Base-by-base conservation (phyloP, 2,113 vertebrate genomes). In the Podilymbus podiceps region DNA sequence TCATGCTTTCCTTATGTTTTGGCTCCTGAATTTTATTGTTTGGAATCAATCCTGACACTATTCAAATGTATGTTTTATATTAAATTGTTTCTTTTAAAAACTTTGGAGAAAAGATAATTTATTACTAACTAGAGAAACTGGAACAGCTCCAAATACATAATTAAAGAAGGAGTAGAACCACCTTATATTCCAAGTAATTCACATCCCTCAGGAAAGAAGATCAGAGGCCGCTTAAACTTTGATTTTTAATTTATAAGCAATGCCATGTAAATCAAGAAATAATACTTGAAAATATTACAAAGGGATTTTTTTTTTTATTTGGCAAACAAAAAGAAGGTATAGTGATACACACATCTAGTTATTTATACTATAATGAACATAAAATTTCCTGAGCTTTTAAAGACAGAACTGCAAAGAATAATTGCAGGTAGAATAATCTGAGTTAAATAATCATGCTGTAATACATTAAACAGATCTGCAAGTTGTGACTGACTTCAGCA, bases 231-330 rank as follows among this genome's bases (percentile, higher is more conserved):
- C 59, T 72, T 86, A 94, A 90, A 89, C 88, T 96, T 97, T 96
- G 95, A 96, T 96, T 96, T 95, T 92, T 97, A 90, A 96, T 97
- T 96, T 92, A 96, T 96, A 90, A 95, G 83, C 80, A 60, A 25
- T 72, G 53, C 40, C 24, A 10, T 78, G 33, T 93, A 89, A 93
- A 92, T 93, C 35, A 90, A 92, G 80, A 90, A 96, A 92, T 89
- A 93, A 84, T 75, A 68, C n/a, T 86, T 90, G 52, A 81, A 92
- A 97, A 74, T 81, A 68, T 71, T 91, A 74, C 47, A 71, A 72
- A 95, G 66, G 74, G 30, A 30, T 18, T 6, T 90, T 66, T n/a
- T 81, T 90, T 66, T n/a, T 81, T 49, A 42, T 42, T 17, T 23
- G 5, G 1, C 62, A 62, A 79, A 76, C 35, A 31, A 25, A 73